A percentile compares a stretch with the other conserved stretches of the same genome.
These are phyloP conservation scores for Umimayanthus chanpuru DNA, from an alignment of 92 coral and sea anemone genomes.

Conservation along the genomic window DNA sequence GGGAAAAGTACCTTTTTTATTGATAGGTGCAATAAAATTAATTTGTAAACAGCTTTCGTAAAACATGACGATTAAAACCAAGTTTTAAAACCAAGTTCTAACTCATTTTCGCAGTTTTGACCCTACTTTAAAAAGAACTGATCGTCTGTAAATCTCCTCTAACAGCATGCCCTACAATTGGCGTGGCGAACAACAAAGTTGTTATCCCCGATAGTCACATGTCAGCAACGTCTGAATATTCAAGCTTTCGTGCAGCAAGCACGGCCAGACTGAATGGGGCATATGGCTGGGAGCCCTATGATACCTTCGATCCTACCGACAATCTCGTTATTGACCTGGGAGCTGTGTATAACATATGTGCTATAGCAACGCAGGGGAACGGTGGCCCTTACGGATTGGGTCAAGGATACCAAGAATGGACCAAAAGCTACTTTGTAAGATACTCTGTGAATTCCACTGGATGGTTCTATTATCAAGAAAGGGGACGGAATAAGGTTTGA, in stretches of 20 bases:
- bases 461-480: slow-evolving; percentile 6
- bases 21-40: no score
- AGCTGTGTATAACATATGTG: slow-evolving; percentile 30
- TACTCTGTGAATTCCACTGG: slow-evolving; percentile 1
- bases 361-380: slow-evolving; percentile 42
- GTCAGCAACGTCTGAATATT: slow-evolving; percentile 2
- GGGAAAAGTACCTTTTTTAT: no score
- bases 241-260: not conserved
- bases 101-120: no score
- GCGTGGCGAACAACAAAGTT: slow-evolving; percentile 26
- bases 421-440: slow-evolving; percentile 8
- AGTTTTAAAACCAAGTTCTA: no score
- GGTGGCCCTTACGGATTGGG: slow-evolving; percentile 16
- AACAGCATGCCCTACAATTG: slow-evolving; percentile 37
- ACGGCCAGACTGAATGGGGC: slow-evolving; percentile 2
- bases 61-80: no score
- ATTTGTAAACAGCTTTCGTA: no score
- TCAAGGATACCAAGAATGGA: slow-evolving; percentile 19
- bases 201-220: slow-evolving; percentile 30
- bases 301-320: not conserved
- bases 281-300: not conserved
- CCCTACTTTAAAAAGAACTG: no score
- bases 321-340: slow-evolving; percentile 25
- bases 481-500: slow-evolving; percentile 21
- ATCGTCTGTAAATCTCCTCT: not conserved